phyloP scores from a whole-genome alignment of 2,797 vertebrate species.

The Pipistrellus kuhlii region DNA sequence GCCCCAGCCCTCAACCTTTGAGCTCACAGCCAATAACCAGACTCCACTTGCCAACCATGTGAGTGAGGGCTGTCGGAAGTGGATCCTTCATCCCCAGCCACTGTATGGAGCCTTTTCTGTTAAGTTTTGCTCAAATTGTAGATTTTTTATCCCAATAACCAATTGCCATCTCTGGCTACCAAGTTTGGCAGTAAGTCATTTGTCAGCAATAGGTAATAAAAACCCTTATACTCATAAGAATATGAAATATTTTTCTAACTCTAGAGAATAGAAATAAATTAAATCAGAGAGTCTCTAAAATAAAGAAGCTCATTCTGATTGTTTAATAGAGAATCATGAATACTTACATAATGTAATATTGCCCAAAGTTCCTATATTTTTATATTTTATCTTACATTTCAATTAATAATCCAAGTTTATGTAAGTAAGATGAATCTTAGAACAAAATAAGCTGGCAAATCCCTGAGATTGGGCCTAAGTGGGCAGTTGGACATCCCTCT shows the following conservation, averaged over 20 bases:
- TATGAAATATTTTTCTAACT: not conserved
- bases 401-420: conserved; percentile 11
- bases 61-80: not conserved
- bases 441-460: not conserved
- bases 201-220: not conserved
- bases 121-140: not conserved
- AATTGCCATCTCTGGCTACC: not conserved
- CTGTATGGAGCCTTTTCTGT: not conserved
- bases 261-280: not conserved
- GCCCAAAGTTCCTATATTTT: not conserved
- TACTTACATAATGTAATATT: not conserved
- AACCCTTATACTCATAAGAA: not conserved
- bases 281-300: not conserved
- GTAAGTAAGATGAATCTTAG: conserved; percentile 3
- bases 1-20: not conserved
- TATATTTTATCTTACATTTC: not conserved
- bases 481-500: too few species aligned
- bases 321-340: not conserved
- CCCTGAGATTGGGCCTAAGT: too few species aligned
- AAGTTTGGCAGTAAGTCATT: not conserved
- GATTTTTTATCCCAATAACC: not conserved
- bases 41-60: not conserved
- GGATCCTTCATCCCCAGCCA: not conserved
- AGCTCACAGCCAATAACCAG: not conserved
- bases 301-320: not conserved